Evolutionary conservation across 1,140 invertebrate species (phyloP), one percentile per base, ranked within the genome.

Genomic region (Drosophila leontia): DNA sequence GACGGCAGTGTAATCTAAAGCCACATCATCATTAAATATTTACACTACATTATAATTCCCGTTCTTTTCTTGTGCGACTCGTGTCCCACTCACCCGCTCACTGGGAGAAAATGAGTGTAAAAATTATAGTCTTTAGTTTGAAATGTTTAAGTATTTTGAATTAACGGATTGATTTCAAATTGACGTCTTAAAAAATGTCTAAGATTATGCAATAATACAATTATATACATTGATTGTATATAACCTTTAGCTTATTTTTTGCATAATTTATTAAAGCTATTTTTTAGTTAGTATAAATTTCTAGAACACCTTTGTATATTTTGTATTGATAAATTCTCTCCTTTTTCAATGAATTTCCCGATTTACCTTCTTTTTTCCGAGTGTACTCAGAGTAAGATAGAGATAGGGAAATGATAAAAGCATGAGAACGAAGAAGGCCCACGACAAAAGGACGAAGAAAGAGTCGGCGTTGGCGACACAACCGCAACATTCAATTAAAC

Each of bases 11-110:
- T 90, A 84, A 88, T 88, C 85, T 90, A 84, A 82, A 88, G 85
- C 80, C 85, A 75, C 85, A 88, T 88, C 85, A 88, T 81, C 85
- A 88, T 88, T 88, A 88, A 88, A 88, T 88, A 88, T 88, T 88
- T 88, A 88, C 85, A 90, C 85, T 90, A 90, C 85, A 88, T 88
- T 90, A 88, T 88, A 88, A 88, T 85, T 88, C 68, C 60, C 70
- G 64, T 88, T 71, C 76, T 55, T 65, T 60, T 74, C 59, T 35
- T 48, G n/a, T 8, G 53, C 55, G 78, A 70, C 64, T 80, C 65
- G 82, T 78, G 82, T 71, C 57, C 37, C 53, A 75, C 59, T 57
- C 65, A 72, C 55, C 75, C 60, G 37, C 8, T 23, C 41, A 35
- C 3, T 35, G 23, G 3, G 11, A 72, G 29, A 34, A 79, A 82